Base-by-base conservation (phyloP, 2,888 invertebrate genomes). In the Lasioglossum oenotherae region DNA sequence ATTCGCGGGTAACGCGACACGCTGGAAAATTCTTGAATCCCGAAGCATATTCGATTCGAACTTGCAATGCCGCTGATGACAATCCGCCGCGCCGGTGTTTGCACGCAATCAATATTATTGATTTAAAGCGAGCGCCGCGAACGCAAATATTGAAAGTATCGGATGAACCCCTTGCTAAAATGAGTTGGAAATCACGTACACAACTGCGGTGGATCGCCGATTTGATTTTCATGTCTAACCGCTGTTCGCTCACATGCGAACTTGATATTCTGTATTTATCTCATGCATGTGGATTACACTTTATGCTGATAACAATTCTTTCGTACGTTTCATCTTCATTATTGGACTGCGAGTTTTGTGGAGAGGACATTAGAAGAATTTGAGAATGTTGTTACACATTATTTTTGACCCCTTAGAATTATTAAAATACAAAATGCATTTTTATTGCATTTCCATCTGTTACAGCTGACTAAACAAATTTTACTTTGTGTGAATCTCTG, bases 141-240 rank as follows among this genome's bases (percentile, higher is more conserved):
- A 49, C 5, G 79, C n/a, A 89, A 87, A 89, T 87, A 88, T 88
- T 83, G 80, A 74, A 81, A 85, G 78, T 74, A 71, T 85, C 74
- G 77, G 38, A 44, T 38, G 78, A 75, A 46, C 38, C n/a, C 35
- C 16, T 35, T 27, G 27, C n/a, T 46, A 23, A 41, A 67, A 76
- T 73, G 31, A 27, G 19, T n/a, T 44, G 16, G 76, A 73, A 79
- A 76, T 76, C 79, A 69, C 76, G 79, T 41, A 57, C 72, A 16
- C 46, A 12, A 74, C 23, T 78, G 49, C 49, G 77, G 41, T 67
- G 16, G 27, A 82, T 41, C 38, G 44, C 60, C n/a, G 75, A 31
- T 71, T 76, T 23, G 64, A 81, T 73, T 64, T 44, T 57, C 71
- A 19, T 3, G 19, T 60, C 14, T 72, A n/a, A 41, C n/a, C 71